Percentiles rank a stretch among this genome's conserved stretches.
These are phyloP conservation scores for Odocoileus hemionus DNA, from an alignment of 2,113 vertebrate genomes.

Conservation along the genomic window DNA sequence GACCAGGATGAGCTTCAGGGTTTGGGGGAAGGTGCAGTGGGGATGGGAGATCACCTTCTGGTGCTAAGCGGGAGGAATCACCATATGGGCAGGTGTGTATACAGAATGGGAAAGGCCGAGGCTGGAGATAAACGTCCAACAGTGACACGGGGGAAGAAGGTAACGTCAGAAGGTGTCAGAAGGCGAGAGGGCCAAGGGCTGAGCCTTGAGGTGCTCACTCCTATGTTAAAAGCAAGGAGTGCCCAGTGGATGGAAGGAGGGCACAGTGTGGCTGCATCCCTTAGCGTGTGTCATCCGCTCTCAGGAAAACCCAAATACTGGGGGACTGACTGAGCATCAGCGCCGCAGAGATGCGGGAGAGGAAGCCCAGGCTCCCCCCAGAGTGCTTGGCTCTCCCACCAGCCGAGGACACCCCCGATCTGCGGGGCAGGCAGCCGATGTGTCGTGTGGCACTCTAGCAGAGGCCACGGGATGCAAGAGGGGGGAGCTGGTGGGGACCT, in stretches of 20 bases:
- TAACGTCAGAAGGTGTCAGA: background rate
- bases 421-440: too few species aligned
- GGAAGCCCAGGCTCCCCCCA: background rate
- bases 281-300: too few species aligned
- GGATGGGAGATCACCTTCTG: background rate
- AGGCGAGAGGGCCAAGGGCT: background rate
- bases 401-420: background rate
- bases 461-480: background rate
- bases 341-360: background rate
- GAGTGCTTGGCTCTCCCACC: background rate
- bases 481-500: background rate
- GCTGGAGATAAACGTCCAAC: background rate
- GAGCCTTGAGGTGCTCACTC: background rate
- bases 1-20: background rate
- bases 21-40: background rate
- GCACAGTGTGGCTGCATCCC: background rate
- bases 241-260: background rate
- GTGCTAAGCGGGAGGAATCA: background rate
- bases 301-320: background rate
- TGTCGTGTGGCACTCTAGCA: background rate
- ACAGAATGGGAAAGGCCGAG: background rate
- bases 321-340: too few species aligned
- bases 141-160: too few species aligned
- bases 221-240: background rate
- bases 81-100: background rate